phyloP scores from a whole-genome alignment of 2,888 invertebrate genomes.

The Schizotus pectinicornis region DNA sequence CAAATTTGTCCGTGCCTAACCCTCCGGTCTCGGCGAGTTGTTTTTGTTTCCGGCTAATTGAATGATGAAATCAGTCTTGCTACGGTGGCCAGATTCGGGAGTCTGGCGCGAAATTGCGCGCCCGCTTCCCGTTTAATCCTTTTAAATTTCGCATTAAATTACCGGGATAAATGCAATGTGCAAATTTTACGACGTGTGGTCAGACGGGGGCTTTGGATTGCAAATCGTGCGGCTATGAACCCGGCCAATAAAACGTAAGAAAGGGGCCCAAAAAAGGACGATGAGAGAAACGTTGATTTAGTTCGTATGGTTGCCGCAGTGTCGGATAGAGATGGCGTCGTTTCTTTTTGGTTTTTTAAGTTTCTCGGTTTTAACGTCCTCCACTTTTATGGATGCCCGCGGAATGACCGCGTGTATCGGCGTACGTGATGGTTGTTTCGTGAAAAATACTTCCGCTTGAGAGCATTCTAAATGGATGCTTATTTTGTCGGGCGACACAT shows the following conservation, averaged over 20 bases:
- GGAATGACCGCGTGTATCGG: conserved; percentile 18
- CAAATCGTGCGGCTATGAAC: conserved; percentile 36
- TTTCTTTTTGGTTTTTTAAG: conserved; percentile 13
- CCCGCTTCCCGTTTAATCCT: conserved; percentile 24
- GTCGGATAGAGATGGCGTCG: conserved; percentile 7
- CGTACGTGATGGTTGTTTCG: not conserved
- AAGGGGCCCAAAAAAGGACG: conserved; percentile 15
- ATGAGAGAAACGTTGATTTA: conserved; percentile 5
- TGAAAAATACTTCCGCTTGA: conserved; percentile 5
- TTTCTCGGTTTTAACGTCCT: conserved; percentile 21
- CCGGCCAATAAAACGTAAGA: conserved; percentile 36
- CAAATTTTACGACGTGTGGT: conserved; percentile 41
- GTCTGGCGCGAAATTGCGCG: no score
- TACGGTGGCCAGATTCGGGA: no score
- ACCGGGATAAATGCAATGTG: conserved; percentile 37
- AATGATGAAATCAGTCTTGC: no score
- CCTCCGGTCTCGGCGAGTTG: no score
- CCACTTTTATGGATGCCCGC: conserved; percentile 20
- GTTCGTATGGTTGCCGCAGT: not conserved
- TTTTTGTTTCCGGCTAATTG: no score
- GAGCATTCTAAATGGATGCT: not conserved
- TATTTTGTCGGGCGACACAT: conserved; percentile 14
- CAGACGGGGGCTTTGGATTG: conserved; percentile 33
- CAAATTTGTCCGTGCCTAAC: no score
- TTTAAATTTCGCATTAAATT: conserved; percentile 31